Base-by-base conservation (phyloP, 2,888 invertebrate species). In the Mellilla xanthometata region DNA sequence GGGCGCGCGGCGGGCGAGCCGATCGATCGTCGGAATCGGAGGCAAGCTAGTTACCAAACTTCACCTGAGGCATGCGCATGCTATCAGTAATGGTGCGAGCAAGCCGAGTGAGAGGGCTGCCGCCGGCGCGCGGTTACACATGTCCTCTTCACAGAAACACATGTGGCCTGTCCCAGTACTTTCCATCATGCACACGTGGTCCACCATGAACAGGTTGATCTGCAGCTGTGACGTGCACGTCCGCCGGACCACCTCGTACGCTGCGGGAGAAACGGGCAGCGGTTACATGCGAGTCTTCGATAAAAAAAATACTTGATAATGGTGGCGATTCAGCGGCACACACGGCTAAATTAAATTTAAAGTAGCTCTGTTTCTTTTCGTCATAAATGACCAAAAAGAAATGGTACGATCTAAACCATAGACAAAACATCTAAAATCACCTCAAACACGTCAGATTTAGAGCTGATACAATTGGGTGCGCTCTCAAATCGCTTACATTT, bases 151-250 rank as follows among this genome's bases (percentile, higher is more conserved):
- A 92, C 97, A 97, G 93, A 97, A 97, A 92, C 97, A 97, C 97
- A 97, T 97, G 93, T 97, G 97, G 91, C 97, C 97, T 82, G 95
- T 96, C 91, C 97, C 97, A 92, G 96, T 96, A 94, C 97, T 96
- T 95, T 97, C 97, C 95, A 96, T 95, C 97, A 97, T 97, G 94
- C 97, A 97, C 91, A 97, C 97, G 92, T 97, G 97, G 91, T 97
- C 97, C 86, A 97, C 97, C 97, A 97, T 97, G 92, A 97, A 97
- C 74, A 97, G 92, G 90, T 97, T 97, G 90, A 97, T 97, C 90
- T 97, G 96, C 59, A 97, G 93, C 78, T 97, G 96, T 54, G 96
- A 95, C 47, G 97, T 97, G 90, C 97, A 97, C 65, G 97, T 97
- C 65, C 97, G 93, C 52, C 97, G 93, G 61, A 97, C 95, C 69